Percentiles rank a stretch among this genome's conserved stretches.
Conservation (phyloP, 1,140 invertebrate species). For the Atta colombica region DNA sequence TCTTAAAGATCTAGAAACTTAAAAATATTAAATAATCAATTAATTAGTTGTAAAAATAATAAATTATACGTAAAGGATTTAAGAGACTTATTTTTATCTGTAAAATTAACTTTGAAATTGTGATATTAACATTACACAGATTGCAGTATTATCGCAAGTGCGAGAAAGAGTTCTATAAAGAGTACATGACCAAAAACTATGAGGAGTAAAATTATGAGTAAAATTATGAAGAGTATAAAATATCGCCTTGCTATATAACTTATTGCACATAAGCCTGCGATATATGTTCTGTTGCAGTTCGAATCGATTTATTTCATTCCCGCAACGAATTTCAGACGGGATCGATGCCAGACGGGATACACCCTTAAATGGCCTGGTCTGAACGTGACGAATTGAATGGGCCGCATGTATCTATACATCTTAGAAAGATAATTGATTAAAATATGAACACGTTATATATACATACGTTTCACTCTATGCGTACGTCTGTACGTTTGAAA, state of each 20-base stretch:
- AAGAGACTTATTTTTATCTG: neutral
- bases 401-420: constrained; percentile 14
- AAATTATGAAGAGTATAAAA: constrained; percentile 38
- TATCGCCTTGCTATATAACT: constrained; percentile 40
- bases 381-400: constrained; percentile 67
- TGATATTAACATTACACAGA: neutral
- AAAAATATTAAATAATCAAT: neutral
- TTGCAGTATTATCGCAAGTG: neutral
- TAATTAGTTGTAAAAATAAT: neutral
- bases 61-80: neutral
- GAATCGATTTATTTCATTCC: constrained; percentile 61
- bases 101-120: neutral
- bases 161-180: neutral
- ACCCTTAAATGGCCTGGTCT: constrained; percentile 57
- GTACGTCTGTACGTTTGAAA: constrained; percentile 30
- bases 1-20: neutral
- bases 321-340: constrained; percentile 63
- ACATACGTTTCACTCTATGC: neutral
- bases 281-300: constrained; percentile 30
- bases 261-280: constrained; percentile 30
- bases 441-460: constrained; percentile 49
- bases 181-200: neutral
- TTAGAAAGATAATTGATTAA: constrained; percentile 66
- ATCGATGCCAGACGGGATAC: constrained; percentile 60
- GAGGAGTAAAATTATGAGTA: constrained; percentile 22